A percentile compares a stretch with the other conserved stretches of the same genome.
phyloP scores from a whole-genome alignment of 2,797 vertebrate genomes.

The Pseudochirops cupreus region DNA sequence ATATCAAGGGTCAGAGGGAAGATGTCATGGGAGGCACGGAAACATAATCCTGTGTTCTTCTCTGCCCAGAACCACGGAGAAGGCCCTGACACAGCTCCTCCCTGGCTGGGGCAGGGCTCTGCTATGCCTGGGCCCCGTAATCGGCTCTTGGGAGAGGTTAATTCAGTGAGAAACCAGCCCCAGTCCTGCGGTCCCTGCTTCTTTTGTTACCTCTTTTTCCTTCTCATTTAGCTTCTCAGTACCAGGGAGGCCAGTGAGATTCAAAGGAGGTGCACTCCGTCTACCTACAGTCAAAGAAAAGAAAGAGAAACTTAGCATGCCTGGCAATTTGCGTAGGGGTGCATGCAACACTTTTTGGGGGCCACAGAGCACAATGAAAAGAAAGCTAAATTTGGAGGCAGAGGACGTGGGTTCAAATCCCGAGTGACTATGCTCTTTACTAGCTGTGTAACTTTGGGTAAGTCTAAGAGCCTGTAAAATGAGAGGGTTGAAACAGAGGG shows the following conservation, averaged over 20 bases:
- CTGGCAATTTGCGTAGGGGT: background rate
- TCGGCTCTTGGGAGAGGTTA: background rate
- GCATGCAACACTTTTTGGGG: background rate
- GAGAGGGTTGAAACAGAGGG: background rate
- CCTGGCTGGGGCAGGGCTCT: background rate
- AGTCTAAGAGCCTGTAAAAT: background rate
- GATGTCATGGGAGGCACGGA: background rate
- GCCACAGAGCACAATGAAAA: background rate
- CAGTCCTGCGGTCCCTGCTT: background rate
- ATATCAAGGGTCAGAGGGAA: background rate
- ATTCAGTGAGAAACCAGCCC: background rate
- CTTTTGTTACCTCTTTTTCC: slow-evolving; percentile 95
- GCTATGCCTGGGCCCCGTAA: background rate
- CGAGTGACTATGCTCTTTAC: background rate
- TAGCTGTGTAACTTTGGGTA: background rate
- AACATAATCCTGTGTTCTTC: background rate
- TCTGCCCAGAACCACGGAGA: background rate
- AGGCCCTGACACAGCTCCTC: background rate
- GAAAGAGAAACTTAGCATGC: slow-evolving; percentile 30
- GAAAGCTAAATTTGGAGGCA: slow-evolving; percentile 1
- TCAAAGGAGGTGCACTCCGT: slow-evolving; percentile 95
- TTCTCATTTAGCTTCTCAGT: slow-evolving; percentile 98
- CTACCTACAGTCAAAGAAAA: slow-evolving; percentile 87
- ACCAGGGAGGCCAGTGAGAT: slow-evolving; percentile 97
- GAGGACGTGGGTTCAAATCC: background rate